phyloP scores from a whole-genome alignment of 2,888 invertebrate genomes.

The Sarcophaga caerulescens region DNA sequence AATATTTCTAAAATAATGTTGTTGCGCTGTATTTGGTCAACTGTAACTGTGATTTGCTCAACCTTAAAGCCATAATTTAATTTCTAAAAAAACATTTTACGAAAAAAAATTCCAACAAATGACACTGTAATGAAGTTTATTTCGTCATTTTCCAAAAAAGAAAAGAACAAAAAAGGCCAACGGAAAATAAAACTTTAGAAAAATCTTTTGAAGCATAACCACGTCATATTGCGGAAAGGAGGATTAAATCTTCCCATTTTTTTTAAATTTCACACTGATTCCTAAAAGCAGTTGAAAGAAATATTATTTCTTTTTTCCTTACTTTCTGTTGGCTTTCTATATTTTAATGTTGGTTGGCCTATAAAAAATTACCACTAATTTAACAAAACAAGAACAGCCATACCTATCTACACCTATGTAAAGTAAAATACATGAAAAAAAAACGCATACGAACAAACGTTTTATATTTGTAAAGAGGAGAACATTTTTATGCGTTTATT shows the following conservation, averaged over 20 bases:
- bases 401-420: neutral
- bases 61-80: no score
- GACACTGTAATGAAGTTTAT: no score
- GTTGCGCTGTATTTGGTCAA: no score
- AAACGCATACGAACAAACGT: neutral
- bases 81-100: no score
- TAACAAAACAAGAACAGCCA: neutral
- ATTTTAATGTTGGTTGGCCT: neutral
- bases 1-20: no score
- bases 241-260: neutral
- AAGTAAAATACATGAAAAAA: neutral
- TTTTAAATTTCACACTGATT: neutral
- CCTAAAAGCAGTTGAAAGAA: neutral
- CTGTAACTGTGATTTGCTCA: no score
- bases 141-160: no score
- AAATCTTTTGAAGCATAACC: constrained; percentile 1
- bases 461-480: no score
- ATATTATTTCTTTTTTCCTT: neutral
- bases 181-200: neutral
- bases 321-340: no score
- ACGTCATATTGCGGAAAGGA: neutral
- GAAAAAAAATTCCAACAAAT: no score
- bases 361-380: constrained; percentile 28
- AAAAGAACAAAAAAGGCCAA: no score
- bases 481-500: no score